phyloP scores from a whole-genome alignment of 2,888 invertebrate genomes.

The Ophion obscuratus region DNA sequence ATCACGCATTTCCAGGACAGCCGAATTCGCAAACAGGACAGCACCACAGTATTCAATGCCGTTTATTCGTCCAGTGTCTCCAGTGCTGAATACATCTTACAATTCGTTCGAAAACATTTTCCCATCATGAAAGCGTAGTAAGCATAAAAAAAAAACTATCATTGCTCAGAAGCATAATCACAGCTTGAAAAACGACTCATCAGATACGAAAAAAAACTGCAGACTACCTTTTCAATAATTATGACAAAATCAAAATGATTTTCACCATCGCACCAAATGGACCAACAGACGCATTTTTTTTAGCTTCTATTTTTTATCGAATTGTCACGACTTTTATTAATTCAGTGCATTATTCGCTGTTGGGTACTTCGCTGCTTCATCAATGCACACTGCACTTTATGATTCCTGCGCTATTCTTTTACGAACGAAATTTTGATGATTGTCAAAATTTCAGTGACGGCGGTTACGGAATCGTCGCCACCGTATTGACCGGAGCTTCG shows the following conservation, averaged over 20 bases:
- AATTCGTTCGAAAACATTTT: slow-evolving; percentile 72
- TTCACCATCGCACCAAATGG: too few relatives aligned
- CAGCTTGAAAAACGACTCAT: not conserved
- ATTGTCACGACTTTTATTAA: not conserved
- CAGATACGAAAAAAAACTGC: not conserved
- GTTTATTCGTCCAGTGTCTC: slow-evolving; percentile 77
- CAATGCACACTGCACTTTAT: not conserved
- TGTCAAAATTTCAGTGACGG: slow-evolving; percentile 79
- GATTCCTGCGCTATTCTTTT: not conserved
- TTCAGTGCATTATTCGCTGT: not conserved
- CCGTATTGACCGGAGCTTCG: slow-evolving; percentile 71
- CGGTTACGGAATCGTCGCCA: slow-evolving; percentile 66
- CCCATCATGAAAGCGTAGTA: slow-evolving; percentile 72
- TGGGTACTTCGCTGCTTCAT: not conserved
- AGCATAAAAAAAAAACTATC: slow-evolving; percentile 38
- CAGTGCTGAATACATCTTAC: slow-evolving; percentile 78
- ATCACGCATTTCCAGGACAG: slow-evolving; percentile 79
- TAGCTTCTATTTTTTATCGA: too few relatives aligned
- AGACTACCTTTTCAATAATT: not conserved
- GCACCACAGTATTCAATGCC: slow-evolving; percentile 78
- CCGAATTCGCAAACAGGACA: slow-evolving; percentile 83
- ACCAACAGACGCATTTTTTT: too few relatives aligned
- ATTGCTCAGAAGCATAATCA: not conserved
- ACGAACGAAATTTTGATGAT: slow-evolving; percentile 46
- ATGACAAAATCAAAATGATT: too few relatives aligned